Base-by-base conservation (phyloP, 2,797 vertebrate genomes). In the Morelia viridis region DNA sequence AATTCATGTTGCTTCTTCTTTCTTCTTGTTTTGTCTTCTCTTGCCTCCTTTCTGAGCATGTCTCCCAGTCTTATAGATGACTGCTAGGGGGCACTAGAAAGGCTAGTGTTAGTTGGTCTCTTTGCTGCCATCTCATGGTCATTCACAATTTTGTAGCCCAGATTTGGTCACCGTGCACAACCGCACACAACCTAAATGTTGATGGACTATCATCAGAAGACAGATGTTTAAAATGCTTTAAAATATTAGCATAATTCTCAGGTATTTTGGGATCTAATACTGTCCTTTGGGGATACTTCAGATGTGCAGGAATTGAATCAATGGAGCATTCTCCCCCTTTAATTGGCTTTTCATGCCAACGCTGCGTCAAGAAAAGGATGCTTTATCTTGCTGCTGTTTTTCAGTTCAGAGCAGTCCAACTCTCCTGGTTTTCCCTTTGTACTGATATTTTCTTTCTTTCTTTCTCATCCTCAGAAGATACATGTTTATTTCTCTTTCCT, bases 241-340 rank as follows among this genome's bases (percentile, higher is more conserved):
- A 2, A 88, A 85, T 31, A 85, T 90, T 6, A 22, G 17, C 1
- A 17, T 13, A 93, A 68, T 94, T 93, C 87, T 94, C 83, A n/a
- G 64, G 64, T 86, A 90, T 61, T 95, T 86, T 88, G 83, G 60
- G 68, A 76, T 80, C 86, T 92, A 89, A 31, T 31, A 28, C 1
- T 65, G 35, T 90, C 11, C 80, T 86, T 61, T 1, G 12, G 13
- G 86, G 31, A 83, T 61, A 4, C 0, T 35, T 76, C 60, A 35
- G 2, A n/a, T 2, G 11, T 71, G 46, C 35, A 61, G 26, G 93
- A 92, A 89, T 80, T n/a, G 46, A 90, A 92, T 28, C 64, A n/a
- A 5, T 13, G 1, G 87, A 35, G 10, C 0, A 0, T 0, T 41
- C 0, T 41, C 83, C 26, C 26, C 0, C 35, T 17, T 80, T 89